Base-by-base conservation (phyloP, 1,140 invertebrate genomes). In the Caerostris extrusa region DNA sequence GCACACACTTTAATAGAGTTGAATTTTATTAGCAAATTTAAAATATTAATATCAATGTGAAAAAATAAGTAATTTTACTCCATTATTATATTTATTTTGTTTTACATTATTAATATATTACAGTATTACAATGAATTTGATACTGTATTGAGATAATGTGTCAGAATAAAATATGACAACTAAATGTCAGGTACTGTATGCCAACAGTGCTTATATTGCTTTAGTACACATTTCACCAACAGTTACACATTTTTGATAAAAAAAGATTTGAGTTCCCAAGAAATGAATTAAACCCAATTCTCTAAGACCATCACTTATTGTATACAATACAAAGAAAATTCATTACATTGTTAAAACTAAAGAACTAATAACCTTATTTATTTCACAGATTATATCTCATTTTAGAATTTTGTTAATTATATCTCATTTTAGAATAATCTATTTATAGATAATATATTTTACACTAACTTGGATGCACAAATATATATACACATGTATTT, bases 41-140 rank as follows among this genome's bases (percentile, higher is more conserved):
- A 19, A 77, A 50, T 77, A 53, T 53, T 50, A 77, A 77, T 77
- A 77, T 77, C 19, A 77, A 34, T 10, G 19, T 77, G 19, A 85
- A 85, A 57, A 83, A 85, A 82, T 82, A 85, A 85, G 17, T 60
- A 58, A 85, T 85, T n/a, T 85, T 60, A 85, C 56, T 83, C 14
- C 10, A 83, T 85, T 34, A 53, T 77, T 53, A 34, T 50, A 77
- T 34, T 34, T 34, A 67, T 85, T 57, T 58, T 19, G 56, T 60
- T 19, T 85, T 85, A 58, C 55, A 85, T 58, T 58, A 56, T 85
- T 60, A 85, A 85, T 85, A 58, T 60, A 85, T 34, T 50, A 85
- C 82, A 85, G n/a, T 85, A 85, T 85, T 85, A 85, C 82, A 85
- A 85, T 34, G 17, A 82, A 82, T 82, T 82, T 34, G 10, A 55